Evolutionary conservation across 2,888 invertebrate genomes (phyloP).

Genomic region (Amphipoea lucens): DNA sequence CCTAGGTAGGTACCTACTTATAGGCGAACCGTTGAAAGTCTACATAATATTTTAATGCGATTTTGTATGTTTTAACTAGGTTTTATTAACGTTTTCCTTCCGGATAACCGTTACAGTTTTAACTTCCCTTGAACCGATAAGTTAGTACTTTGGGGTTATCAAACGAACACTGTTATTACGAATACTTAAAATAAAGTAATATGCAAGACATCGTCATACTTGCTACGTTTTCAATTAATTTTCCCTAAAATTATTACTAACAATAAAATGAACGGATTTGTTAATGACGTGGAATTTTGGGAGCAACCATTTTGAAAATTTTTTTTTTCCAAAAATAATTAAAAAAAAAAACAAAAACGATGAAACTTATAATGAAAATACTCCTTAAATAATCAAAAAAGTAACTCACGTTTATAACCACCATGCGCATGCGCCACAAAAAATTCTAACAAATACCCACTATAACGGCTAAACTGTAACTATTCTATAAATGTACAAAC

Average conservation of each 20-base stretch:
- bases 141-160: constrained; percentile 7
- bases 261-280: too few relatives aligned
- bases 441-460: constrained; percentile 56
- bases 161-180: neutral
- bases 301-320: rapidly evolving
- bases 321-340: neutral
- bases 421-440: constrained; percentile 48
- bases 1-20: neutral
- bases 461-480: constrained; percentile 69
- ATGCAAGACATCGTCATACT: neutral
- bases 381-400: neutral
- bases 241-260: neutral
- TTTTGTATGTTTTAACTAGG: constrained; percentile 20
- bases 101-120: constrained; percentile 6
- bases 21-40: neutral
- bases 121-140: constrained; percentile 8
- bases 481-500: constrained; percentile 79
- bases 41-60: neutral
- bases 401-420: constrained; percentile 46
- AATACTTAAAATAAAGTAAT: neutral
- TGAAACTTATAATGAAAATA: neutral
- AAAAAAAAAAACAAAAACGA: too few relatives aligned
- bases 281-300: neutral
- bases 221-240: neutral
- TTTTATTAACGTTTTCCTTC: constrained; percentile 47